Evolutionary conservation across 2,113 vertebrate species (phyloP), one percentile per base, ranked within the genome.

Genomic region (Promerops cafer): DNA sequence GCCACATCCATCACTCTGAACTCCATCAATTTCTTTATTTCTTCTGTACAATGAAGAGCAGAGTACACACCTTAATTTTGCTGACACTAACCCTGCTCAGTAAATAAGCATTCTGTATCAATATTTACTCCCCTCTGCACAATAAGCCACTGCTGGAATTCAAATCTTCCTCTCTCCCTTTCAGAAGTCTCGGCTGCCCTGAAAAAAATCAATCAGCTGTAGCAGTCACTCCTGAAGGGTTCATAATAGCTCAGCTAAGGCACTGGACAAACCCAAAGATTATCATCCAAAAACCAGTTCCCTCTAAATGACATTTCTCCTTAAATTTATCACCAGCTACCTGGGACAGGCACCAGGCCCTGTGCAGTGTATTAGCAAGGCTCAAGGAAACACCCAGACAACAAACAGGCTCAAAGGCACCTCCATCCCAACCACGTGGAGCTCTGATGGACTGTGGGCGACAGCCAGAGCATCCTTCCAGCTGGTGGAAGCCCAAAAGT

Each of bases 51-150:
- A 93, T 2, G 59, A 91, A 91, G 85, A 96, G 82, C 56, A 81
- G 90, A 95, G 94, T 28, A 81, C 18, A 85, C 78, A 59, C 75
- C 85, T 94, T 90, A 91, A 94, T 96, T 94, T 69, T 83, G 82
- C 94, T 95, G 93, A 84, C 82, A 83, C 60, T 66, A 86, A 44
- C 88, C 87, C 47, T 66, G 88, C 90, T 93, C 90, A 54, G 92
- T 95, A 93, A 97, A 92, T 86, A 94, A 96, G 82, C 56, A 56
- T 94, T 93, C 92, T 70, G 31, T 88, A 95, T 92, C 94, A 93
- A 90, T 90, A 96, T 92, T 94, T 95, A 96, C 93, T 94, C 64
- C 79, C 53, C 80, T 52, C 68, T 63, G 64, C 90, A 92, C 83
- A 92, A 93, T 94, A 91, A 93, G 59, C 50, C 71, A 88, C 53